These are phyloP conservation scores for Mythimna pallens DNA, from an alignment of 2,888 invertebrate species.

Conservation along the genomic window DNA sequence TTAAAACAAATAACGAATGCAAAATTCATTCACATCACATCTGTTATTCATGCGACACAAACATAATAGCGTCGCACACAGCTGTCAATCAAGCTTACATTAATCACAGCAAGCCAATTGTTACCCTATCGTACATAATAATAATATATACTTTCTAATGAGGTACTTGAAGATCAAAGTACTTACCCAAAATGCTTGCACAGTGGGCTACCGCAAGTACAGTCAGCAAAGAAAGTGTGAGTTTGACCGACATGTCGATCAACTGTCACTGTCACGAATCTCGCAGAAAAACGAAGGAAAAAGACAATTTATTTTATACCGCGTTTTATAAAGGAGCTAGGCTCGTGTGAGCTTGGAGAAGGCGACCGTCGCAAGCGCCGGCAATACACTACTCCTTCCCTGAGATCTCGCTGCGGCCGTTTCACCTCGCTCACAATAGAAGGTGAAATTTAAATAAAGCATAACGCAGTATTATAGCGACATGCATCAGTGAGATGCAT, in stretches of 20 bases:
- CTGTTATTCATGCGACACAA: conserved; percentile 59
- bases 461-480: conserved; percentile 85
- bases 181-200: conserved; percentile 88
- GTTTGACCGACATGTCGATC: conserved; percentile 83
- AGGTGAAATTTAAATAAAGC: conserved; percentile 90
- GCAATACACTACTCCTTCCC: conserved; percentile 86
- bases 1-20: conserved; percentile 41
- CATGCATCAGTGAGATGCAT: conserved; percentile 87
- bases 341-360: conserved; percentile 72
- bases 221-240: conserved; percentile 79
- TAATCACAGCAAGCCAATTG: conserved; percentile 59
- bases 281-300: conserved; percentile 55
- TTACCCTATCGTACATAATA: conserved; percentile 46
- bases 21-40: conserved; percentile 52
- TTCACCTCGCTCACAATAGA: conserved; percentile 89
- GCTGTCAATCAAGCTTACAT: conserved; percentile 58
- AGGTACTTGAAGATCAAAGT: conserved; percentile 55
- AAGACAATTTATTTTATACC: conserved; percentile 72
- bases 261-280: conserved; percentile 65
- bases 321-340: conserved; percentile 73
- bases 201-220: conserved; percentile 77
- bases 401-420: conserved; percentile 84
- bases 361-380: conserved; percentile 84
- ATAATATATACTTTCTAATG: conserved; percentile 59
- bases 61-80: conserved; percentile 51